These are phyloP conservation scores for Glaucidium brasilianum DNA, from an alignment of 2,113 vertebrate species.

Conservation along the genomic window DNA sequence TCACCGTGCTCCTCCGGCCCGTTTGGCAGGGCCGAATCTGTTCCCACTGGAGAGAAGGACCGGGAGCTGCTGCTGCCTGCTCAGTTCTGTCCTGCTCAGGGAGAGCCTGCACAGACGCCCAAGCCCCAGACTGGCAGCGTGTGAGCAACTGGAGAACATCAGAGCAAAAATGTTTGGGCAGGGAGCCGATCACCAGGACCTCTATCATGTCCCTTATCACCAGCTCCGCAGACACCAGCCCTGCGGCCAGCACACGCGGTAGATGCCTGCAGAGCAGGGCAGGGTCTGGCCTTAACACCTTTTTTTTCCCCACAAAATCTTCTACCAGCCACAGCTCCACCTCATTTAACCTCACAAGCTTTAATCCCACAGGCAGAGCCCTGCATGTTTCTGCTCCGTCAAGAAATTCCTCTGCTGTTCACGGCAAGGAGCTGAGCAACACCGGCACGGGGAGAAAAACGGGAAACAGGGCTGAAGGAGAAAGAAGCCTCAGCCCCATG, in stretches of 20 bases:
- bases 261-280: fast-evolving
- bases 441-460: background rate
- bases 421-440: background rate
- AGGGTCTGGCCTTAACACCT: background rate
- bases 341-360: background rate
- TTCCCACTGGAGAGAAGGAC: background rate
- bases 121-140: fast-evolving
- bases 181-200: background rate
- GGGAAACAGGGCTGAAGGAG: background rate
- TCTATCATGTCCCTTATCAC: background rate
- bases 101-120: background rate
- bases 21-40: background rate
- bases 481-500: background rate
- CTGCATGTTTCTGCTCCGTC: background rate
- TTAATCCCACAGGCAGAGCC: background rate
- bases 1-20: background rate
- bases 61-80: background rate
- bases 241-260: fast-evolving
- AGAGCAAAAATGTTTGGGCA: background rate
- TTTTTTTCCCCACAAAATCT: background rate
- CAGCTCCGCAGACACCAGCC: background rate
- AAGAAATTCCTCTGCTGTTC: background rate
- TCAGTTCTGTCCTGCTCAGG: background rate
- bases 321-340: background rate
- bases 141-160: background rate